Evolutionary conservation across 2,113 vertebrate species (phyloP), one percentile per base, ranked within the genome.

Genomic region (Ptilonorhynchus violaceus): DNA sequence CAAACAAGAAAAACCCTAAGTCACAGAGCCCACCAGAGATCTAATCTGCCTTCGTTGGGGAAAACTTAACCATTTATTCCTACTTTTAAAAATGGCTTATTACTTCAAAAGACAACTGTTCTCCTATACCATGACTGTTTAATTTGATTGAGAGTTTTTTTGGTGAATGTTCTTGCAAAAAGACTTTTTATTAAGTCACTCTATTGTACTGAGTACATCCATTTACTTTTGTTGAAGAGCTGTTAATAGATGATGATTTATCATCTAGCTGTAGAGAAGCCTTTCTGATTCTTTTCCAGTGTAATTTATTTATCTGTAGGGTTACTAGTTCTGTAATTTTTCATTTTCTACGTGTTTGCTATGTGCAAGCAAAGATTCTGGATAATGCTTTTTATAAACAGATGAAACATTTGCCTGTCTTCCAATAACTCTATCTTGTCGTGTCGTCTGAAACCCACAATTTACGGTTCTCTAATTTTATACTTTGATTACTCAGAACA

Each of bases 1-100:
- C 35, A 52, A 77, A 11, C 20, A 55, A 66, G 39, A 47, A 15
- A 2, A 0, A 5, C 6, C 5, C 9, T 1, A 17, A 56, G 13
- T 69, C 50, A 42, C 23, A 30, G 22, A 42, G 76, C 20, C 20
- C 25, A 58, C 19, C 15, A 50, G 52, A 72, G 28, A 25, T 55
- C 42, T 72, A 17, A 37, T 64, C 17, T 39, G 6, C 28, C 8
- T 66, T 18, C 14, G 6, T 3, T 59, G 35, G 27, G 31, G 14
- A 80, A 83, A 60, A 42, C 7, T 8, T 15, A 58, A 39, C 6
- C 3, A 39, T 63, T 92, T 75, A n/a, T 52, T 86, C 15, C 47
- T 46, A 19, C 17, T 75, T 82, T 31, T 9, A 18, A 53, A 73
- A 69, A n/a, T 13, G 1, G 2, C 6, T 64, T 63, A n/a, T 37